A percentile compares a stretch with the other conserved stretches of the same genome.
phyloP scores from a whole-genome alignment of 35 echinoderm and acorn worm species.

The Apostichopus parvimensis region DNA sequence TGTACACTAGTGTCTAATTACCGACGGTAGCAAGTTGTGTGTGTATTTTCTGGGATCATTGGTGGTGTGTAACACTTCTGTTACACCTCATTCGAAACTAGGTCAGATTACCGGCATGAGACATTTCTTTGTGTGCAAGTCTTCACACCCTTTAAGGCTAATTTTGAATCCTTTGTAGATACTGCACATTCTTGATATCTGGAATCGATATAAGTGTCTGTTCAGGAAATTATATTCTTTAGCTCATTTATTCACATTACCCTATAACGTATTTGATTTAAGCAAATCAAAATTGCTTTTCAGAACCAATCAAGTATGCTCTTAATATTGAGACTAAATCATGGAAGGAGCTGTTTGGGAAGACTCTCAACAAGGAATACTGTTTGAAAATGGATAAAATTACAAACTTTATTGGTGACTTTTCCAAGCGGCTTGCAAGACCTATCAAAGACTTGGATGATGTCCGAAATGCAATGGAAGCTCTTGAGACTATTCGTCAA shows the following conservation, averaged over 20 bases:
- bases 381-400: slow-evolving; percentile 96
- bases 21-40: no score
- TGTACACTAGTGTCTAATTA: no score
- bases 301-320: slow-evolving; percentile 90
- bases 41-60: no score
- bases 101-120: no score
- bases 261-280: background rate
- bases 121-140: no score
- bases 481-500: slow-evolving; percentile 81
- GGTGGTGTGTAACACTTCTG: no score
- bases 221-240: no score
- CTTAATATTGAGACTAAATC: slow-evolving; percentile 84
- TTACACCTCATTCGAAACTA: no score
- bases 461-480: slow-evolving; percentile 87
- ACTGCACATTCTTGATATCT: background rate
- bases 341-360: slow-evolving; percentile 94
- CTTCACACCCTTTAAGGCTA: no score
- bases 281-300: background rate
- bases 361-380: slow-evolving; percentile 90
- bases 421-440: slow-evolving; percentile 76
- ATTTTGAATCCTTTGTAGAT: no score
- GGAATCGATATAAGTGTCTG: no score
- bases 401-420: slow-evolving; percentile 83
- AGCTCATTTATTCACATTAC: no score
- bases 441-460: slow-evolving; percentile 95